These are phyloP conservation scores for Madoqua kirkii DNA, from an alignment of 2,113 vertebrate species.

Conservation along the genomic window DNA sequence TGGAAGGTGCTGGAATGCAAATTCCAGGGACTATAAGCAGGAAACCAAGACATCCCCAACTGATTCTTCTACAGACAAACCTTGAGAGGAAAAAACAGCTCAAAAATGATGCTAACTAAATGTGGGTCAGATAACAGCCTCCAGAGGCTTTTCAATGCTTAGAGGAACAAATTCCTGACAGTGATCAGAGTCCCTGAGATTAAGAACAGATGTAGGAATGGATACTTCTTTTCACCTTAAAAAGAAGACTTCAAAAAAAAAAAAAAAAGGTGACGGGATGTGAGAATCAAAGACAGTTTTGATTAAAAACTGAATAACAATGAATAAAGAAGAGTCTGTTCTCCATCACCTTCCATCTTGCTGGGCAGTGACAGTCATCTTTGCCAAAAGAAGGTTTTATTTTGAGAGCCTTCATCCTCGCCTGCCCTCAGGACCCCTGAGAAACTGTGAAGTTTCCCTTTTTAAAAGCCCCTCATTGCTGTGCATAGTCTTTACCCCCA, in stretches of 20 bases:
- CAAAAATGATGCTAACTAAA: slow-evolving; percentile 42
- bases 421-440: neutral
- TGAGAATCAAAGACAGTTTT: neutral
- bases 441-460: neutral
- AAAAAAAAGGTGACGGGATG: neutral
- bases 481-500: neutral
- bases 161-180: slow-evolving; percentile 24
- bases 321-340: neutral
- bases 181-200: neutral
- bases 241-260: neutral
- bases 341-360: neutral
- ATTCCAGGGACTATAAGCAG: neutral
- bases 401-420: neutral
- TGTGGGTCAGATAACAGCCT: neutral
- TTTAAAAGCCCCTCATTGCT: neutral
- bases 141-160: neutral
- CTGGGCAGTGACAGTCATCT: neutral
- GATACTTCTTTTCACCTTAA: neutral
- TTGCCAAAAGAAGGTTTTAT: neutral
- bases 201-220: slow-evolving; percentile 38
- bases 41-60: slow-evolving; percentile 3
- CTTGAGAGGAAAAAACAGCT: neutral
- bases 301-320: neutral
- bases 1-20: neutral
- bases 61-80: neutral